These are phyloP conservation scores for Prolemur simus DNA, from an alignment of 2,113 vertebrate species.

Conservation along the genomic window DNA sequence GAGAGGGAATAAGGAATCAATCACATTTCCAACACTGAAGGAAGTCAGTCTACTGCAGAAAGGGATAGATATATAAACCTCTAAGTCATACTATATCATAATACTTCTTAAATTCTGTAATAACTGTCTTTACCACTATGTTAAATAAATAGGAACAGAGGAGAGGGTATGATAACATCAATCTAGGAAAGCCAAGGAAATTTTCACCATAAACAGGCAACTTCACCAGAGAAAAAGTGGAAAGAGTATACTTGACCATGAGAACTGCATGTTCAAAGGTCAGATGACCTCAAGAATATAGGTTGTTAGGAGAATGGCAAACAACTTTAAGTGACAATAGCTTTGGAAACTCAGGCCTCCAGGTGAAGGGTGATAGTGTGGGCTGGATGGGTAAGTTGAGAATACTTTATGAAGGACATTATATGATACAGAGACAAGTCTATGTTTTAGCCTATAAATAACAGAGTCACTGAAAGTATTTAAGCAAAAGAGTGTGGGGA, in stretches of 20 bases:
- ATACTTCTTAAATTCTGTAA: neutral
- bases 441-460: neutral
- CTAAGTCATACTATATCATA: neutral
- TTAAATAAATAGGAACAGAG: neutral
- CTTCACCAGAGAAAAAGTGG: neutral
- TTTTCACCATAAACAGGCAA: neutral
- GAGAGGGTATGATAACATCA: neutral
- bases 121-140: neutral
- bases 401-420: neutral
- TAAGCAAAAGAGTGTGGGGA: neutral
- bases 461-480: neutral
- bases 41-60: neutral
- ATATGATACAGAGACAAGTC: neutral
- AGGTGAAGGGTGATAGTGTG: neutral
- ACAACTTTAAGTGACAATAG: neutral
- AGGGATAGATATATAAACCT: neutral
- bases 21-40: neutral
- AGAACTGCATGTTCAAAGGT: neutral
- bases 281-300: neutral
- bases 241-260: neutral
- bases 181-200: neutral
- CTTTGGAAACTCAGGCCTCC: neutral
- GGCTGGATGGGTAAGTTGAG: neutral
- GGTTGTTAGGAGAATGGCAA: neutral
- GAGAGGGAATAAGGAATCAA: neutral